Evolutionary conservation across 2,888 invertebrate species (phyloP), one percentile per base, ranked within the genome.

Genomic region (Pachycephus smyrnensis): DNA sequence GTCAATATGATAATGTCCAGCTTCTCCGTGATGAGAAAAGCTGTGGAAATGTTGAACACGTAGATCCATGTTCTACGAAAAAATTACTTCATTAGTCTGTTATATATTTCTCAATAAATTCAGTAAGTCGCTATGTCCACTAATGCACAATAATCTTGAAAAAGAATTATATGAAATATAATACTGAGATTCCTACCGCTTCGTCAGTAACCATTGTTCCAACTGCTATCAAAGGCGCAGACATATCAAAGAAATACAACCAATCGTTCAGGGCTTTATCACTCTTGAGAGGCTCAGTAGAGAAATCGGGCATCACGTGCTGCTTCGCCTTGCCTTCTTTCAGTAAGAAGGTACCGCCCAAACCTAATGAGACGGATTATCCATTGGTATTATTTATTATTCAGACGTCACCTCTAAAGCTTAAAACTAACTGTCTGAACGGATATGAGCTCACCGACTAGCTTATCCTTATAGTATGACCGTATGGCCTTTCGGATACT

Each of bases 251-350:
- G 92, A 96, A 99, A 89, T 95, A 95, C 81, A 99, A 93, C 99
- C 99, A 99, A 73, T 94, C 90, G 89, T 98, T 95, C 31, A 98
- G 94, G 86, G 96, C 95, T 11, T 93, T 94, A 85, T 97, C 95
- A 15, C 93, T 94, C 77, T 93, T 93, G 77, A 99, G 92, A 32
- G 97, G 96, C 1, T 92, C 93, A 79, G 92, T 89, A 0, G 97
- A 96, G 92, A 99, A 99, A 90, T 98, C 97, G 68, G 97, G 96
- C 99, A 99, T 99, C 82, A 99, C 96, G 92, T 99, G 99, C 90
- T 97, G 95, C 90, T 96, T 96, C 1, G 95, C 97, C 89, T 94
- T 94, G 1, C 99, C 99, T 83, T 94, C 93, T 86, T 95, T 95
- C 76, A 99, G 92, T 76, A 98, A 88, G 92, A 99, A 99, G 71